Base-by-base conservation (phyloP, 2,888 invertebrate genomes). In the Epistrophella euchroma region DNA sequence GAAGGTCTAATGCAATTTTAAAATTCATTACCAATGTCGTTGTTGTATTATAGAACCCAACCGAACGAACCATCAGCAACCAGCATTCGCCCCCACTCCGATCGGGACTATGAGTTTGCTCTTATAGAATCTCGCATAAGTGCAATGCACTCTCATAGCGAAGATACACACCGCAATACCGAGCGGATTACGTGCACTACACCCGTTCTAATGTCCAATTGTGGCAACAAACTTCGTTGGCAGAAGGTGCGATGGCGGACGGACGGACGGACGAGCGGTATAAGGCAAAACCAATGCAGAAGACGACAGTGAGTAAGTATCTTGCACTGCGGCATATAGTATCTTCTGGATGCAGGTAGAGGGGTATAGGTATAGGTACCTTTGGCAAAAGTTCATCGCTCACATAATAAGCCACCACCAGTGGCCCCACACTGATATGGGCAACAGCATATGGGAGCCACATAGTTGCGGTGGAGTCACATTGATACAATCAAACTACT, bases 11-110 rank as follows among this genome's bases (percentile, higher is more conserved):
- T 85, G 85, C 68, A 85, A 76, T 85, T 81, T 81, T 73, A 73
- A 85, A 81, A 85, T 85, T 85, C 85, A 85, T 85, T 85, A 85
- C 85, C 85, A 85, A 81, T 85, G 85, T 85, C 84, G 82, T 28
- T 60, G 72, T 50, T 60, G 73, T 28, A 17, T 45, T 28, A 45
- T 45, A 70, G 52, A 52, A 47, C 15, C 58, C 13, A 37, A 37
- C 37, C 52, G 58, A 47, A 47, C 37, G 35, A 25, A 22, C 22
- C 17, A 52, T 52, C 52, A 55, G 22, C 43, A 22, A 40, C 40
- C 35, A 35, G 56, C 60, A 45, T 25, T 50, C 68, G 43, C 71
- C 72, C 55, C 68, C 83, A 28, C 70, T 56, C 62, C 43, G 35
- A 19, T 13, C 22, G 25, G 22, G 7, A 25, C 22, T n/a, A 3